phyloP scores from a whole-genome alignment of 2,113 vertebrate species.

The Melanerpes formicivorus region DNA sequence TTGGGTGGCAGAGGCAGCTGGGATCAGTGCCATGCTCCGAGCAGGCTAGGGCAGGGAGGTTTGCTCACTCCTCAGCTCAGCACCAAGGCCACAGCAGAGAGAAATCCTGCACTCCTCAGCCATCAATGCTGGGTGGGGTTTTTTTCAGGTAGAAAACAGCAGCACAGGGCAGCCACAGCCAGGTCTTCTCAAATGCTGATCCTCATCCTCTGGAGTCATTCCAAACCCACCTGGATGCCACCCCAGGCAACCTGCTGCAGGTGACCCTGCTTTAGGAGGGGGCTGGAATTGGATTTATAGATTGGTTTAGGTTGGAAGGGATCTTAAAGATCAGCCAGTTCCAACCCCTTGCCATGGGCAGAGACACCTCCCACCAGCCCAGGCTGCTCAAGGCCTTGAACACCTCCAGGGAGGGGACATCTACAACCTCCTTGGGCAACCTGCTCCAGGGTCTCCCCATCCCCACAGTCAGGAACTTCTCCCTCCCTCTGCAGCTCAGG shows the following conservation, averaged over 20 bases:
- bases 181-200: accelerated
- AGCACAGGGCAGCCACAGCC: accelerated
- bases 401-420: too few relatives aligned
- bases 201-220: too few relatives aligned
- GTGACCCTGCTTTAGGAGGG: background rate
- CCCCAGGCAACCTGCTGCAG: background rate
- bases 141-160: accelerated
- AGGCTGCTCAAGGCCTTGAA: too few relatives aligned
- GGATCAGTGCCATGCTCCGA: accelerated
- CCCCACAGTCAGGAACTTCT: too few relatives aligned
- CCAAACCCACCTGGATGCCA: too few relatives aligned
- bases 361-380: too few relatives aligned
- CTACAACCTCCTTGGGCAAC: too few relatives aligned
- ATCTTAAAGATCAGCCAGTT: too few relatives aligned
- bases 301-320: too few relatives aligned
- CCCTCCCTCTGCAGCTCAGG: background rate
- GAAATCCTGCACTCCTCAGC: background rate
- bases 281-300: background rate
- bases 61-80: background rate
- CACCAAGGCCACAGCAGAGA: background rate
- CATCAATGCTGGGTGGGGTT: background rate
- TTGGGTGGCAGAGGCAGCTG: background rate
- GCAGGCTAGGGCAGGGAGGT: accelerated
- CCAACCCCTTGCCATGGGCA: too few relatives aligned
- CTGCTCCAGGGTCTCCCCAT: too few relatives aligned